Evolutionary conservation across 1,140 invertebrate genomes (phyloP).

Genomic region (Bradynema listronoti): DNA sequence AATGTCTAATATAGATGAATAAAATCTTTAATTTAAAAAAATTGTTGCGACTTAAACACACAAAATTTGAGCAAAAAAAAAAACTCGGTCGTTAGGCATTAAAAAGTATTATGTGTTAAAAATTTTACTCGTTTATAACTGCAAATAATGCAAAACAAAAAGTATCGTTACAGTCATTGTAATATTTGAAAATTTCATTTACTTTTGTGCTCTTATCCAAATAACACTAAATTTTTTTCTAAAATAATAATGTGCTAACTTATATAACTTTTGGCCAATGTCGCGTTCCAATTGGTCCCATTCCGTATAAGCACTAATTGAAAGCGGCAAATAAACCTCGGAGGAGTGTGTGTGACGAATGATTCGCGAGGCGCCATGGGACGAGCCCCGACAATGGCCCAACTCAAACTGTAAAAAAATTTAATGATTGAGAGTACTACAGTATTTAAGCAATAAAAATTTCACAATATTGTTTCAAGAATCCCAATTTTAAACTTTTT

Average conservation of each 20-base stretch:
- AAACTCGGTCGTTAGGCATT: background rate
- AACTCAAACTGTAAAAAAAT: slow-evolving; percentile 18
- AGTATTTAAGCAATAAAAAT: background rate
- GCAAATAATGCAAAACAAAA: background rate
- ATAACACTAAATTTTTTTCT: background rate
- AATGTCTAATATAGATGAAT: slow-evolving; percentile 3
- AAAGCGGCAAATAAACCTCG: slow-evolving; percentile 31
- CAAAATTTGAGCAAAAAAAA: too few relatives aligned
- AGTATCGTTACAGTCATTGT: too few relatives aligned
- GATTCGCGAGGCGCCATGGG: slow-evolving; percentile 40
- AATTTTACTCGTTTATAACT: background rate
- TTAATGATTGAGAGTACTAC: background rate
- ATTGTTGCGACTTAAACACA: too few relatives aligned
- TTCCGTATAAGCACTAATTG: slow-evolving; percentile 27
- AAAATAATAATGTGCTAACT: background rate
- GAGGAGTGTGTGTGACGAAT: slow-evolving; percentile 35
- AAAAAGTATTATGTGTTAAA: background rate
- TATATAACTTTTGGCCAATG: slow-evolving; percentile 8
- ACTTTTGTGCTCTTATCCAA: background rate
- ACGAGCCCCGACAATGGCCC: slow-evolving; percentile 31
- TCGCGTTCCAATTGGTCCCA: slow-evolving; percentile 29
- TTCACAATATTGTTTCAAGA: background rate
- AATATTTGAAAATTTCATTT: too few relatives aligned
- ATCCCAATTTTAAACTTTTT: background rate
- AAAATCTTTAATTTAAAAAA: slow-evolving; percentile 19